These are phyloP conservation scores for Hypsopygia costalis DNA, from an alignment of 2,888 invertebrate species.

Conservation along the genomic window DNA sequence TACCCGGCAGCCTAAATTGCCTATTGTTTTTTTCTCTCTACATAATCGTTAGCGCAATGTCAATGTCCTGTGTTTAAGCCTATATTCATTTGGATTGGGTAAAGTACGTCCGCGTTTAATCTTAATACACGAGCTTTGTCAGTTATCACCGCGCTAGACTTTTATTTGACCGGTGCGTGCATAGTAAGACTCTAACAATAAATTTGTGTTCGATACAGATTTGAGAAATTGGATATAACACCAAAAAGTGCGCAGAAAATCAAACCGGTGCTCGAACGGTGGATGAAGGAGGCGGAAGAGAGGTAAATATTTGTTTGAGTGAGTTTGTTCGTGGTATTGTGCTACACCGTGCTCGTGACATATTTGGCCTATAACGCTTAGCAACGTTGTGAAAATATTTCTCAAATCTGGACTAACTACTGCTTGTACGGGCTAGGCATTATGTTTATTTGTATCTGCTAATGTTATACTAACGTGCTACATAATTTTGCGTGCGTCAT, in stretches of 20 bases:
- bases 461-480: constrained; percentile 17
- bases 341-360: constrained; percentile 68
- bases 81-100: constrained; percentile 59
- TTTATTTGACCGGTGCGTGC: constrained; percentile 52
- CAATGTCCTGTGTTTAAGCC: constrained; percentile 85
- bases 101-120: constrained; percentile 32
- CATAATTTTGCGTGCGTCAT: constrained; percentile 1
- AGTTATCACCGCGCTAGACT: constrained; percentile 30
- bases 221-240: constrained; percentile 99
- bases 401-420: constrained; percentile 80
- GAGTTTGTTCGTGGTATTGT: constrained; percentile 67
- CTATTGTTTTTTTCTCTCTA: constrained; percentile 74
- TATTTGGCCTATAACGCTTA: constrained; percentile 77
- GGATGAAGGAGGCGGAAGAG: constrained; percentile 99
- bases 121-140: constrained; percentile 32
- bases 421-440: constrained; percentile 65
- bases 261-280: constrained; percentile 98
- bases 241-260: constrained; percentile 99
- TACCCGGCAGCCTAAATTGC: constrained; percentile 74
- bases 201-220: constrained; percentile 87
- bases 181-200: constrained; percentile 69
- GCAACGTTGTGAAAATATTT: constrained; percentile 71
- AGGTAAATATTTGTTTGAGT: constrained; percentile 85
- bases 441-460: constrained; percentile 41
- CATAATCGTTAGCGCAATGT: constrained; percentile 77